These are phyloP conservation scores for Criorhina ranunculi DNA, from an alignment of 2,888 invertebrate species.

Conservation along the genomic window DNA sequence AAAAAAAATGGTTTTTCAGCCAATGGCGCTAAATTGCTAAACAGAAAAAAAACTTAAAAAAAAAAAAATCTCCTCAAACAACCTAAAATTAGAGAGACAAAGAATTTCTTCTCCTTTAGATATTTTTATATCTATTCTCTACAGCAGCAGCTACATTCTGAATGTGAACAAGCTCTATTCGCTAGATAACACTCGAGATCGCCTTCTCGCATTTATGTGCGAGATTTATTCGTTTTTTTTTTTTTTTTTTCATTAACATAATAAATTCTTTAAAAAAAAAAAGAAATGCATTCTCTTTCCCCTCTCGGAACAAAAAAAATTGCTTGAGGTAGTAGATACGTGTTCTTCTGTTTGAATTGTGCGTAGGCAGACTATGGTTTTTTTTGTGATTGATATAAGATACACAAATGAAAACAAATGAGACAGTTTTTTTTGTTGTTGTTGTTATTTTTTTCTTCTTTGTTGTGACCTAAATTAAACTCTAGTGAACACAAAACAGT, in stretches of 20 bases:
- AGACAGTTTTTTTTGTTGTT: not conserved
- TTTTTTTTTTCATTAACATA: conserved; percentile 44
- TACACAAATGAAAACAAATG: conserved; percentile 8
- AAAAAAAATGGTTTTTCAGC: conserved; percentile 37
- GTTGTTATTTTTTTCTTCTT: conserved; percentile 7
- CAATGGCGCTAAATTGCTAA: conserved; percentile 66
- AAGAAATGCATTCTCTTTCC: conserved; percentile 13
- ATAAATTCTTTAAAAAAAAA: conserved; percentile 30
- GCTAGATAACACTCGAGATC: conserved; percentile 40
- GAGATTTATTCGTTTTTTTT: conserved; percentile 49
- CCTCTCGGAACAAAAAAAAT: conserved; percentile 4
- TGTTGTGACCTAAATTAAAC: conserved; percentile 45
- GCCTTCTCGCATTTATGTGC: conserved; percentile 53
- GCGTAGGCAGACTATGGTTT: conserved; percentile 10
- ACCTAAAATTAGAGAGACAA: conserved; percentile 59
- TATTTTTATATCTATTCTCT: conserved; percentile 17
- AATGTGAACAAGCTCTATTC: conserved; percentile 41
- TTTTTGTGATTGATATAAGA: not conserved
- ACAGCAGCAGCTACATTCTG: not conserved
- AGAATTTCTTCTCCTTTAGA: conserved; percentile 40
- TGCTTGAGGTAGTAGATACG: conserved; percentile 16
- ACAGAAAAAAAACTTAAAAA: conserved; percentile 10
- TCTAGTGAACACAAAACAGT: not conserved
- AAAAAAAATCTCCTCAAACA: conserved; percentile 21
- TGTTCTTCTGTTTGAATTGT: conserved; percentile 1